These are phyloP conservation scores for Echiichthys vipera DNA, from an alignment of 2,797 vertebrate species.

Conservation along the genomic window DNA sequence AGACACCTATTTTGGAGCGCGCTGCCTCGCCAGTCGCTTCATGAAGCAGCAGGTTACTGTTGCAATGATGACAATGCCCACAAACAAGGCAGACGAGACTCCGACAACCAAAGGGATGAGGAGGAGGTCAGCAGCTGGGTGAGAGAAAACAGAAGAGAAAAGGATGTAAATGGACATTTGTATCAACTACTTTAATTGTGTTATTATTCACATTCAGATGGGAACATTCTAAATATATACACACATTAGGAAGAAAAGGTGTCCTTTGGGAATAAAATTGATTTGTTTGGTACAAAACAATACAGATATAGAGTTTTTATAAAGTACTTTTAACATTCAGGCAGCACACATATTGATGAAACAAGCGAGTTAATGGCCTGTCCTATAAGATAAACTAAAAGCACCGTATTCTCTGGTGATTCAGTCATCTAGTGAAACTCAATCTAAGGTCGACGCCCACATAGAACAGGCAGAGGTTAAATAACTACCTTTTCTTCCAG, in stretches of 20 bases:
- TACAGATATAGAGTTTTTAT: neutral
- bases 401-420: neutral
- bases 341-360: constrained; percentile 8
- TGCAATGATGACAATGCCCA: constrained; percentile 86
- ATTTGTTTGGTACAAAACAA: constrained; percentile 10
- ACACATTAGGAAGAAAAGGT: neutral
- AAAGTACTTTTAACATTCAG: neutral
- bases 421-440: constrained; percentile 9
- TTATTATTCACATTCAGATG: neutral
- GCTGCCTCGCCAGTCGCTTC: constrained; percentile 84
- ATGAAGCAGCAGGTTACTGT: constrained; percentile 94
- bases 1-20: constrained; percentile 73
- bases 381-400: constrained; percentile 16
- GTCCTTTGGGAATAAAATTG: neutral
- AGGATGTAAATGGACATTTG: neutral
- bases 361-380: constrained; percentile 20
- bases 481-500: neutral
- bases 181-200: neutral
- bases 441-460: neutral
- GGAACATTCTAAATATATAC: neutral
- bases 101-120: constrained; percentile 89
- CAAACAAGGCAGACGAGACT: constrained; percentile 88
- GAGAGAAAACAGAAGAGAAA: constrained; percentile 5
- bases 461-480: neutral
- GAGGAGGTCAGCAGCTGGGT: constrained; percentile 87